These are phyloP conservation scores for Pluvianellus socialis DNA, from an alignment of 2,113 vertebrate species.

Conservation along the genomic window DNA sequence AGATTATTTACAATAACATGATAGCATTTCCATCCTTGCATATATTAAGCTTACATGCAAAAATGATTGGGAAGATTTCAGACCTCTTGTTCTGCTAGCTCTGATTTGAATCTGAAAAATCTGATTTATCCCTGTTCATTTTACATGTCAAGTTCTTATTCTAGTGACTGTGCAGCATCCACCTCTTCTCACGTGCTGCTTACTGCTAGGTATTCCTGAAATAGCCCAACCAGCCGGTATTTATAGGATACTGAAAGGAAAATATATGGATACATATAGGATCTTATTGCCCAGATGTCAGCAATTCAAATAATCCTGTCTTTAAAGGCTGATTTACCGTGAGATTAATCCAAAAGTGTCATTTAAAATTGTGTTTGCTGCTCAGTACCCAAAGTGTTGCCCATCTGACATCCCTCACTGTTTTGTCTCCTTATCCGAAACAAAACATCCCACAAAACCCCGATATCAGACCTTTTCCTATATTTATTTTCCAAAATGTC, in stretches of 20 bases:
- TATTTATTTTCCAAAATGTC: not conserved
- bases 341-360: not conserved
- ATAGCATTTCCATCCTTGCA: not conserved
- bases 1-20: not conserved
- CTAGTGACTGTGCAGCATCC: not conserved
- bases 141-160: not conserved
- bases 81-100: not conserved
- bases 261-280: rapidly evolving
- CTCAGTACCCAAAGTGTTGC: not conserved
- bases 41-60: not conserved
- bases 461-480: not conserved
- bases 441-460: not conserved
- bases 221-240: not conserved
- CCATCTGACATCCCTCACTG: not conserved
- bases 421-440: not conserved
- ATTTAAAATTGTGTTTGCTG: not conserved
- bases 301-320: too few relatives aligned
- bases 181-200: not conserved
- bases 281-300: not conserved
- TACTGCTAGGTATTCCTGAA: not conserved
- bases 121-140: not conserved
- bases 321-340: not conserved
- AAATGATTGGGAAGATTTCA: not conserved
- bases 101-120: not conserved
- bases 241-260: not conserved